Evolutionary conservation across 2,797 vertebrate species (phyloP).

Genomic region (Falco novaeseelandiae): DNA sequence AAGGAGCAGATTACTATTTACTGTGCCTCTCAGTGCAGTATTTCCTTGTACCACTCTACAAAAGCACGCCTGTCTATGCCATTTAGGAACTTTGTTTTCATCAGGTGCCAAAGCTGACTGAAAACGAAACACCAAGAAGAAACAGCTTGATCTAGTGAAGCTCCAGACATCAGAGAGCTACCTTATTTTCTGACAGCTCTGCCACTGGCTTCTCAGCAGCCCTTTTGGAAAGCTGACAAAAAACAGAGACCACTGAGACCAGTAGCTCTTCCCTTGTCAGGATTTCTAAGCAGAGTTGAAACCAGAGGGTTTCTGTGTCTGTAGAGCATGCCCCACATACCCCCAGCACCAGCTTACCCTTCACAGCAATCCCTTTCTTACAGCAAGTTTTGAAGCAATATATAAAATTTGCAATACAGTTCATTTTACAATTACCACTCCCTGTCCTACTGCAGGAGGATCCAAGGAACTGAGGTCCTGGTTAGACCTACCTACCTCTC

Average conservation of each 20-base stretch:
- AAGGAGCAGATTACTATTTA: background rate
- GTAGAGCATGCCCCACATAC: fast-evolving
- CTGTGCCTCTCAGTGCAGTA: background rate
- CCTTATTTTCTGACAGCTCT: background rate
- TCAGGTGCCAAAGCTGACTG: background rate
- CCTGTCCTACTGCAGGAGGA: background rate
- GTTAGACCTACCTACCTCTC: background rate
- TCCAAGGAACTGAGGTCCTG: background rate
- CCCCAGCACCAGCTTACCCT: background rate
- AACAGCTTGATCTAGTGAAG: background rate
- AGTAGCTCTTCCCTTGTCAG: background rate
- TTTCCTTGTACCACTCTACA: background rate
- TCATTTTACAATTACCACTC: background rate
- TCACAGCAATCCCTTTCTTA: background rate
- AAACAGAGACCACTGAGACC: background rate
- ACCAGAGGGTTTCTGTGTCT: background rate
- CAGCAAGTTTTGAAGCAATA: background rate
- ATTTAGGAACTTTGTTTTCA: background rate
- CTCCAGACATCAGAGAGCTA: background rate
- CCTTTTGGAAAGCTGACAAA: background rate
- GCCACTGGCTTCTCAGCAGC: background rate
- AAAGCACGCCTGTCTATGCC: background rate
- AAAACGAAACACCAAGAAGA: background rate
- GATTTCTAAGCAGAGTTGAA: background rate
- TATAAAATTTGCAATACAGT: background rate